phyloP scores from a whole-genome alignment of 2,888 invertebrate genomes.

The Hirtodrosophila confusa region DNA sequence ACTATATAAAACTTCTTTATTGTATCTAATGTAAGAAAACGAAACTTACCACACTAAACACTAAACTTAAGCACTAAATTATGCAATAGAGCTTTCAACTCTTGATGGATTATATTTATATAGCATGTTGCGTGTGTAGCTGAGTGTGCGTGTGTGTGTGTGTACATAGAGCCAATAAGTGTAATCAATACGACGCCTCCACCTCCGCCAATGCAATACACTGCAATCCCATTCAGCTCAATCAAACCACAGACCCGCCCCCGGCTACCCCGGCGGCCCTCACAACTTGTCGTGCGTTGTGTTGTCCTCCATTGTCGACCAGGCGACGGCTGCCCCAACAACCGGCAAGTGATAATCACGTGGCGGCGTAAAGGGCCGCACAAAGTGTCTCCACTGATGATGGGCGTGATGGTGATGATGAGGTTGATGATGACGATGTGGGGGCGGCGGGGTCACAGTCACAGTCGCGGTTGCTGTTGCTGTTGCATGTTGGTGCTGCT shows the following conservation, averaged over 20 bases:
- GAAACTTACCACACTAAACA: constrained; percentile 80
- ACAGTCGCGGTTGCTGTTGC: constrained; percentile 21
- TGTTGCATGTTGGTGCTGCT: constrained; percentile 65
- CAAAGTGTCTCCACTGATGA: constrained; percentile 77
- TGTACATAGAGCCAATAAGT: constrained; percentile 40
- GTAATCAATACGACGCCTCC: constrained; percentile 42
- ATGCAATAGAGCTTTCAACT: constrained; percentile 51
- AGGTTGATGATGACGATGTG: constrained; percentile 25
- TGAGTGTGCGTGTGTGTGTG: constrained; percentile 20
- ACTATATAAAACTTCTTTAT: constrained; percentile 42
- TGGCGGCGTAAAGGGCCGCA: constrained; percentile 89
- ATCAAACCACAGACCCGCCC: constrained; percentile 49
- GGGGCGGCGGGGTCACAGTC: constrained; percentile 44
- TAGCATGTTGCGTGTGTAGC: constrained; percentile 7
- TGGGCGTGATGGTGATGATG: constrained; percentile 51
- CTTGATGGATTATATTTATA: constrained; percentile 39
- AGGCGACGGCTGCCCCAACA: constrained; percentile 74
- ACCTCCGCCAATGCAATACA: constrained; percentile 38
- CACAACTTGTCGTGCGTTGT: constrained; percentile 64
- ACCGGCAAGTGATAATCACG: constrained; percentile 90
- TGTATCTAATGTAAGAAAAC: constrained; percentile 40
- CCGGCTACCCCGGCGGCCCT: not conserved
- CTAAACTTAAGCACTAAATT: constrained; percentile 62
- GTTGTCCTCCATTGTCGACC: constrained; percentile 84
- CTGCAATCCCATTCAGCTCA: constrained; percentile 53